Evolutionary conservation across 2,888 invertebrate genomes (phyloP), one percentile per base, ranked within the genome.

Genomic region (Philhelius pedissequus): DNA sequence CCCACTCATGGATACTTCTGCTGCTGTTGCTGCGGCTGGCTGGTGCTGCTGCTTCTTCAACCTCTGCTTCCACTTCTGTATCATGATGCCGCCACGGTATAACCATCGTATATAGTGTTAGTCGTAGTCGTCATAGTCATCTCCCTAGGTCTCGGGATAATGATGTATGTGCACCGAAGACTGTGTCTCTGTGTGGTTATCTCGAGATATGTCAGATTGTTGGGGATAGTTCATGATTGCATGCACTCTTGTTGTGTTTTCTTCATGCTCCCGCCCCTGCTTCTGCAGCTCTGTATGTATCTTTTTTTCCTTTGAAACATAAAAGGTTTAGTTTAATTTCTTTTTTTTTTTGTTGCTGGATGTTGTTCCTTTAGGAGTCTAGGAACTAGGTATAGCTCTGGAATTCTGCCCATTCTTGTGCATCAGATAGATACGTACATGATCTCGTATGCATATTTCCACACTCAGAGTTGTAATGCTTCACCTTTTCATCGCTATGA

Each of bases 391-490:
- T 45, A 25, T 50, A 56, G 25, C 68, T 56, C 66, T 76, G 84
- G 80, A 76, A 84, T 84, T 66, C 60, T 76, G 80, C 75, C 80
- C 84, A 71, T 76, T 80, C 84, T 62, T 80, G 80, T 79, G 75
- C 70, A 84, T 84, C 80, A 48, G 60, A 75, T 75, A 74, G 84
- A 68, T 84, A 78, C 52, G 52, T 52, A 68, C 84, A 84, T 60
- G 80, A 64, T 76, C 76, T 76, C 80, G 80, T 76, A 84, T 84
- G 84, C 80, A 84, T 79, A 84, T 84, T 84, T 84, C 80, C 80
- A 84, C 84, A 84, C 79, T 84, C 54, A 25, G 54, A 58, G 54
- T 75, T 79, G 83, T 80, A 75, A 75, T 84, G 84, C 60, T 76
- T 84, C 76, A 80, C 80, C 80, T 80, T 79, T 75, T 84, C 80